A percentile compares a stretch with the other conserved stretches of the same genome.
Conservation (phyloP, 2,113 vertebrate species). For the Delphinus delphis region DNA sequence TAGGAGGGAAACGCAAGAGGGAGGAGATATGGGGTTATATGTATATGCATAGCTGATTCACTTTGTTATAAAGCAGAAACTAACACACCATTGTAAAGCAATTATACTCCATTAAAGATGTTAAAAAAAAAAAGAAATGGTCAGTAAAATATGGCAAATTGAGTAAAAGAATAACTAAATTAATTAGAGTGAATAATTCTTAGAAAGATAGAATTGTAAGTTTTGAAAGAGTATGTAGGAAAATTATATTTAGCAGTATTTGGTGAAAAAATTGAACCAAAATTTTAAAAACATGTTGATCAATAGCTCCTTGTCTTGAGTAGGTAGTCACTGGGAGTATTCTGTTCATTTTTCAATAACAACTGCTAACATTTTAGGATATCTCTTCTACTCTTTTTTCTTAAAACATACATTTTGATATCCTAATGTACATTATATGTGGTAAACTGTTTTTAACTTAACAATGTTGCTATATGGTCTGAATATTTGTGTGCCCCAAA, state of each 20-base stretch:
- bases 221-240: background rate
- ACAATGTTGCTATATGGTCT: background rate
- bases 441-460: background rate
- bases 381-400: background rate
- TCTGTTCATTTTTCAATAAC: background rate
- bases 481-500: background rate
- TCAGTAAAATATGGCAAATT: background rate
- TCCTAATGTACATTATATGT: background rate
- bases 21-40: too few species aligned
- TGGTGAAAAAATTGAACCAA: background rate
- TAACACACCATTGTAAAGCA: too few species aligned
- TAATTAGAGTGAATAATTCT: background rate
- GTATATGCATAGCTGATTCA: too few species aligned
- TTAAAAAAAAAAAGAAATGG: background rate
- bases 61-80: too few species aligned
- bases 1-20: too few species aligned
- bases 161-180: background rate
- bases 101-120: too few species aligned
- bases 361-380: background rate
- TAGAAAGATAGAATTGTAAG: background rate
- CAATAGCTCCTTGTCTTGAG: background rate
- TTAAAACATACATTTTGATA: background rate
- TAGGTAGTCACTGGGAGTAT: too few species aligned
- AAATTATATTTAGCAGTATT: background rate
- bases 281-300: background rate